phyloP scores from a whole-genome alignment of 2,888 invertebrate species.

The Synergus japonicus region DNA sequence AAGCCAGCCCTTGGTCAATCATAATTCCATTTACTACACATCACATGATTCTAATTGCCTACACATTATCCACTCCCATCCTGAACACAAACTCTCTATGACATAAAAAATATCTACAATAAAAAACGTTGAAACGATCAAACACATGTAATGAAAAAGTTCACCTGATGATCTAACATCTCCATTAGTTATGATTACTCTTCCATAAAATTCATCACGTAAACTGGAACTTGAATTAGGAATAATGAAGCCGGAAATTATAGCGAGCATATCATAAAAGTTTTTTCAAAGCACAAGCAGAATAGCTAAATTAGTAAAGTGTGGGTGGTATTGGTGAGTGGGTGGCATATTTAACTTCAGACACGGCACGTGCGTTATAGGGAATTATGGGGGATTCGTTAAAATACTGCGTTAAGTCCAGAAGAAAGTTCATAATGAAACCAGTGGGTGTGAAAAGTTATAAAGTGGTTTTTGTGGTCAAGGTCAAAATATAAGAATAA shows the following conservation, averaged over 20 bases:
- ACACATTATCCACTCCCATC: not conserved
- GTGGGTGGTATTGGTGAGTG: not conserved
- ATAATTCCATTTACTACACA: not conserved
- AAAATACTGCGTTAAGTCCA: not conserved
- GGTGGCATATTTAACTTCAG: not conserved
- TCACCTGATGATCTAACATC: not conserved
- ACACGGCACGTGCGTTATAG: constrained; percentile 16
- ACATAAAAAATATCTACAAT: not conserved
- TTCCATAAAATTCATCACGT: constrained; percentile 4
- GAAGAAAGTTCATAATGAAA: not conserved
- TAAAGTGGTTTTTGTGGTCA: constrained; percentile 39
- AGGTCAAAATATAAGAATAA: constrained; percentile 31
- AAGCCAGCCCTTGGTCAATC: not conserved
- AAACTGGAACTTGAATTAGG: constrained; percentile 1
- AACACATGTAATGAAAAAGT: not conserved
- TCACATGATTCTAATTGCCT: not conserved
- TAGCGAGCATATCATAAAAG: not conserved
- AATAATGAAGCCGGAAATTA: not conserved
- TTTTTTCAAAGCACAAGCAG: not conserved
- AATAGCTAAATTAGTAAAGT: constrained; percentile 5
- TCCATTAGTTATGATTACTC: not conserved
- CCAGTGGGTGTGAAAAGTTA: not conserved
- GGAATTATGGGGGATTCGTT: not conserved
- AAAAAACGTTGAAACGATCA: not conserved
- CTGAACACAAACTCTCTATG: not conserved